These are phyloP conservation scores for Cephalopholis sonnerati DNA, from an alignment of 2,113 vertebrate genomes.

Conservation along the genomic window DNA sequence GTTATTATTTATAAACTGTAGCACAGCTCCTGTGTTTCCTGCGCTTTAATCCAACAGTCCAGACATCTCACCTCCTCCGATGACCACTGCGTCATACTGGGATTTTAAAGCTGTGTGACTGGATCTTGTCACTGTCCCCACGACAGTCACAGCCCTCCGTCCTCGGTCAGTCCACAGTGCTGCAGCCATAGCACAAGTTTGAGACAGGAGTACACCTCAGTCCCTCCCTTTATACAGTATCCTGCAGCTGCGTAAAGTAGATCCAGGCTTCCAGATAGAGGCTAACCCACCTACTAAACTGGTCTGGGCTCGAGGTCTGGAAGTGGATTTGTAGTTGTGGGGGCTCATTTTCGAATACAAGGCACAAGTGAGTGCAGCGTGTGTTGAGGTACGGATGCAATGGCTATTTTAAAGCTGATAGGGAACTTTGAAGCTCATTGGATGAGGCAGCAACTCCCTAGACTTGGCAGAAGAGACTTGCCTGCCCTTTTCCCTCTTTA, in stretches of 20 bases:
- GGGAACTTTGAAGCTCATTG: too few species aligned
- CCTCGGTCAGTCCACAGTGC: constrained; percentile 41
- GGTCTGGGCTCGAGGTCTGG: too few species aligned
- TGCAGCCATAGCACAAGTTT: constrained; percentile 66
- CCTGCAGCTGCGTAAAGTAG: not conserved
- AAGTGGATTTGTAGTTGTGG: too few species aligned
- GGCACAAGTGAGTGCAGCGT: too few species aligned
- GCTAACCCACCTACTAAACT: too few species aligned
- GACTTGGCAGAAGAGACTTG: too few species aligned
- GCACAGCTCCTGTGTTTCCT: not conserved
- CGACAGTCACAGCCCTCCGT: not conserved
- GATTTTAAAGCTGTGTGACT: constrained; percentile 73
- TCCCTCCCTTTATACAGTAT: constrained; percentile 13
- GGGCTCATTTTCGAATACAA: too few species aligned
- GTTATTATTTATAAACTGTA: not conserved
- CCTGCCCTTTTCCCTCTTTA: too few species aligned
- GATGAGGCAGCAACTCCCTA: too few species aligned
- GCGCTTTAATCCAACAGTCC: not conserved
- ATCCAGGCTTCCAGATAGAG: constrained; percentile 14
- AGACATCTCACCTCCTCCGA: constrained; percentile 91
- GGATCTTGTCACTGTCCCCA: constrained; percentile 43
- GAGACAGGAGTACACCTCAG: not conserved
- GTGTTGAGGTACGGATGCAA: too few species aligned
- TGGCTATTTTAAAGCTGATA: too few species aligned
- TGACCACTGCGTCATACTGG: constrained; percentile 91